A percentile compares a stretch with the other conserved stretches of the same genome.
phyloP scores from a whole-genome alignment of 2,113 vertebrate species.

The Ptyas mucosa region DNA sequence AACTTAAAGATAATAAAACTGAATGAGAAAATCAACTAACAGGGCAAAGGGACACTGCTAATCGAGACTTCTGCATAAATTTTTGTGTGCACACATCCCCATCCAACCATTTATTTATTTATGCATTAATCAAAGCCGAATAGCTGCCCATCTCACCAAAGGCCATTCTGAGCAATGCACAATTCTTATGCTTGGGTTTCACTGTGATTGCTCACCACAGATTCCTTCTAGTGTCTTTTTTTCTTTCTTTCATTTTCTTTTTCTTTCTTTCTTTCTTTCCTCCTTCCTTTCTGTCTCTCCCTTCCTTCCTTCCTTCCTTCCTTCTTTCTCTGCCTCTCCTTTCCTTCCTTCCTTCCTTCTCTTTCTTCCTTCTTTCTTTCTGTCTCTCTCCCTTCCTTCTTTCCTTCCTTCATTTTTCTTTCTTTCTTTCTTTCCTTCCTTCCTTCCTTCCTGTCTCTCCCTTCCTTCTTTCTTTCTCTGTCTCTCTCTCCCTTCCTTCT shows the following conservation, averaged over 20 bases:
- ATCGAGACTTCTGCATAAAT: background rate
- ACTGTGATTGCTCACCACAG: background rate
- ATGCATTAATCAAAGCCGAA: background rate
- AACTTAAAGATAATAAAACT: constrained; percentile 52
- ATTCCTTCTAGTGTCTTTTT: constrained; percentile 5
- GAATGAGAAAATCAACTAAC: constrained; percentile 53
- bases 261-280: too few species aligned
- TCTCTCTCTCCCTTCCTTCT: too few species aligned
- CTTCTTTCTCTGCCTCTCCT: too few species aligned
- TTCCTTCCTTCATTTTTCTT: rapidly evolving
- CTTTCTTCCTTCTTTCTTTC: rapidly evolving
- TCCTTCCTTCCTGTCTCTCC: too few species aligned
- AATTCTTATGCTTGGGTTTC: background rate
- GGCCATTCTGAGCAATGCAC: background rate
- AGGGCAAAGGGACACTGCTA: too few species aligned
- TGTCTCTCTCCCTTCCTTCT: rapidly evolving
- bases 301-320: too few species aligned
- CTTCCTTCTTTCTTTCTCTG: too few species aligned
- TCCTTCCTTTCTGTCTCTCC: too few species aligned
- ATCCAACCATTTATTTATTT: background rate
- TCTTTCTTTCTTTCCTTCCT: too few species aligned
- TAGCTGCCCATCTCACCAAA: background rate
- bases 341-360: too few species aligned
- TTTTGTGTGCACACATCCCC: rapidly evolving
- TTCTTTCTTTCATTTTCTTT: too few species aligned